Evolutionary conservation across 37 sponge, comb jelly and placozoan species (phyloP), one percentile per base, ranked within the genome.

Genomic region (Beroe forskalii): DNA sequence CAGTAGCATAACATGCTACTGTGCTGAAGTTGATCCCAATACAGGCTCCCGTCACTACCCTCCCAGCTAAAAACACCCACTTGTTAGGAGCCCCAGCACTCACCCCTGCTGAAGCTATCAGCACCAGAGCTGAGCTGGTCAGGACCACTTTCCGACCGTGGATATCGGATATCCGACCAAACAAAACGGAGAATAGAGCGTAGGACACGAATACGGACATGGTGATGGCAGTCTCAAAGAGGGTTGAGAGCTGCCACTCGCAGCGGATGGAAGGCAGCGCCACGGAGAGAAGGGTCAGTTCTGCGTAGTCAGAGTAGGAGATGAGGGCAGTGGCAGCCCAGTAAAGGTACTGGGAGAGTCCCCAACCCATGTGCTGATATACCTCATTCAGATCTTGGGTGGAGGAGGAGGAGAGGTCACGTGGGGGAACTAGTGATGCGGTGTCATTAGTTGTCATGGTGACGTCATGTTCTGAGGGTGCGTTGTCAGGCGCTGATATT

Each of bases 21-120:
- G 12, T 3, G 40, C 55, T 80, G 4, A 0, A 20, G 55, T 80
- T 41, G 55, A 43, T 44, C 25, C 86, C 86, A 22, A 80, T 44
- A 43, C 86, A 80, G 2, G 55, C 86, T 8, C 86, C 86, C 55
- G 27, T 27, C 30, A 80, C 37, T 48, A 80, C 6, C 42, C 86
- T 41, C 14, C 44, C 2, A 2, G 27, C 86, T 9, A 80, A 48
- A 27, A 80, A 80, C 28, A 43, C 55, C 86, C 86, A 80, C 30
- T 80, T 80, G 40, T 80, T 43, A 0, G 86, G 48, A 42, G 86
- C 19, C 19, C 27, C 3, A 24, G 86, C 86, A 1, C 86, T 38
- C 48, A 41, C 48, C 4, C 9, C 19, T 1, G 55, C 86, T 2
- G 86, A 35, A 19, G 35, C 37, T 6, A 80, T 12, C 31, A 80